Evolutionary conservation across 1,140 invertebrate species (phyloP).

Genomic region (Drosophila sp.): DNA sequence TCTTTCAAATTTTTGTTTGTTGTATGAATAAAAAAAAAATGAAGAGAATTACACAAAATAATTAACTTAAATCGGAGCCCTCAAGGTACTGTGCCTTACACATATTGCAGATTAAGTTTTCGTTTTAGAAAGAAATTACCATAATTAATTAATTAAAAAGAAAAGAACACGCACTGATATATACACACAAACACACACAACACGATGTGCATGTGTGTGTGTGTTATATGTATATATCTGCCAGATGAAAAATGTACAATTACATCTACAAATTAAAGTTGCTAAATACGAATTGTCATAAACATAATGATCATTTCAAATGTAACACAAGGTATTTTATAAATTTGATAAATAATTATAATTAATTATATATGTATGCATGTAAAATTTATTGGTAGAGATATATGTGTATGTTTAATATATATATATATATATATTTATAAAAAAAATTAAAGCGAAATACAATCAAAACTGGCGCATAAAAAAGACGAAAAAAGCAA

Average conservation of each 20-base stretch:
- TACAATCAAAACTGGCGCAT: conserved; percentile 14
- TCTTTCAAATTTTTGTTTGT: conserved; percentile 11
- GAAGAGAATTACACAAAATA: conserved; percentile 7
- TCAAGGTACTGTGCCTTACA: conserved; percentile 51
- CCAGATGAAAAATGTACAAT: no score
- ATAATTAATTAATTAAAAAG: conserved; percentile 19
- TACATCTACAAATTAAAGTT: conserved; percentile 5
- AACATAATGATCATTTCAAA: conserved; percentile 38
- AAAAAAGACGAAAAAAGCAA: neutral
- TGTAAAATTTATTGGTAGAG: conserved; percentile 8
- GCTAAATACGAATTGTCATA: conserved; percentile 30
- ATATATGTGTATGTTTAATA: conserved; percentile 6
- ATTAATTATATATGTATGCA: conserved; percentile 24
- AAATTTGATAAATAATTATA: conserved; percentile 31
- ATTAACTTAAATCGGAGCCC: conserved; percentile 18
- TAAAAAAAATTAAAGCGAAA: conserved; percentile 19
- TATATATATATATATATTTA: conserved; percentile 4
- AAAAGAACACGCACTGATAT: conserved; percentile 17
- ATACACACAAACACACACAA: conserved; percentile 14
- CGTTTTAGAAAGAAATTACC: conserved; percentile 28
- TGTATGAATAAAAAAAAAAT: neutral
- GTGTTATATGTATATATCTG: neutral
- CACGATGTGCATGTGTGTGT: no score
- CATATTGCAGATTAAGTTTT: conserved; percentile 49
- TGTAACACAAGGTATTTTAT: conserved; percentile 42